Conservation (phyloP, 2,113 vertebrate genomes). For the Xenopus laevis region DNA sequence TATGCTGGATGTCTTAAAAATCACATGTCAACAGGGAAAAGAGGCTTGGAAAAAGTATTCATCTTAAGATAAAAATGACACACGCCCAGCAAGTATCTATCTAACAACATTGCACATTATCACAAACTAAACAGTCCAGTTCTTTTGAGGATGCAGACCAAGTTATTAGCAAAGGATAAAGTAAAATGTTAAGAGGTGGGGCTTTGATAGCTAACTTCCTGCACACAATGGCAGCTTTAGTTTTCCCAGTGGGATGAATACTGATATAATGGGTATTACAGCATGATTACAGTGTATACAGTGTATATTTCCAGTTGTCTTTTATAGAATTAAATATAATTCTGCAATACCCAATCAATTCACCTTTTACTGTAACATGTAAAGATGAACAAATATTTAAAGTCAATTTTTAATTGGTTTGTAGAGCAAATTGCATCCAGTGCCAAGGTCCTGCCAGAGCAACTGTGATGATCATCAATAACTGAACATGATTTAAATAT, state of each 20-base stretch:
- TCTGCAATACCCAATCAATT: too few species aligned
- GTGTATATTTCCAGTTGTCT: background rate
- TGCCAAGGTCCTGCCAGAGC: too few species aligned
- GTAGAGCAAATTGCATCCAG: too few species aligned
- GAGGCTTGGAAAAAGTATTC: constrained; percentile 9
- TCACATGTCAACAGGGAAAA: constrained; percentile 42
- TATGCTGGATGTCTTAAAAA: background rate
- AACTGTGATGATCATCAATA: too few species aligned
- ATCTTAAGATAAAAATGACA: constrained; percentile 25
- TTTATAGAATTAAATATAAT: background rate
- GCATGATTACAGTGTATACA: background rate
- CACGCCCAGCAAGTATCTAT: constrained; percentile 26
- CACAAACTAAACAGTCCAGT: constrained; percentile 59
- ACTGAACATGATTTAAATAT: too few species aligned
- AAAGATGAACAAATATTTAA: too few species aligned
- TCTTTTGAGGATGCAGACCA: constrained; percentile 37
- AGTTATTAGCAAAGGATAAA: constrained; percentile 59
- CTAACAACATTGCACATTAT: constrained; percentile 47
- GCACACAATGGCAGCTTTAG: constrained; percentile 40
- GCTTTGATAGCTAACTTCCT: constrained; percentile 54
- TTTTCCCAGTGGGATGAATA: constrained; percentile 43
- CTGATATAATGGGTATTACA: constrained; percentile 44
- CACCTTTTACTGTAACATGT: too few species aligned
- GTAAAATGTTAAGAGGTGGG: constrained; percentile 48
- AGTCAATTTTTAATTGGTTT: too few species aligned